A percentile compares a stretch with the other conserved stretches of the same genome.
These are phyloP conservation scores for Orussus abietinus DNA, from an alignment of 1,140 invertebrate species.

Conservation along the genomic window DNA sequence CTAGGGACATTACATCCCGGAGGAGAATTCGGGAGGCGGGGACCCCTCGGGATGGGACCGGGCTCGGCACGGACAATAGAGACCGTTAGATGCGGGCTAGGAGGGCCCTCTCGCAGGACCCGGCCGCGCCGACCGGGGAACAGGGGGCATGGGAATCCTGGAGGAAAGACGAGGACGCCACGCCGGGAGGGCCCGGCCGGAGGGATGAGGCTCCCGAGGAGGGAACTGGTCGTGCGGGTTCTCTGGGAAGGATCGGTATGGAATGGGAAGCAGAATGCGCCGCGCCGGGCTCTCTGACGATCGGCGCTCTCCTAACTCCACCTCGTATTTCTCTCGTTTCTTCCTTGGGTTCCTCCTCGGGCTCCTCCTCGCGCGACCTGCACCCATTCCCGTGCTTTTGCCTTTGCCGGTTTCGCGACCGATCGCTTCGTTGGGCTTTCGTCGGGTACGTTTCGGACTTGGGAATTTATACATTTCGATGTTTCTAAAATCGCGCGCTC, in stretches of 20 bases:
- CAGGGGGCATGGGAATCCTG: constrained; percentile 7
- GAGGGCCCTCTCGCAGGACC: no score
- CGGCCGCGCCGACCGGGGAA: no score
- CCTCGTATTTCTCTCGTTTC: constrained; percentile 1
- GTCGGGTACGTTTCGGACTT: no score
- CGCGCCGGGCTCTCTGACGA: constrained; percentile 1
- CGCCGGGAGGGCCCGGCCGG: constrained; percentile 4
- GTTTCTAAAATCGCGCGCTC: no score
- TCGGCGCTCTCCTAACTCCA: not conserved
- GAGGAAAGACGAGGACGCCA: constrained; percentile 6
- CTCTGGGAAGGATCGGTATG: not conserved
- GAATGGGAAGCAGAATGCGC: constrained; percentile 1
- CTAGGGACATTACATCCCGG: no score
- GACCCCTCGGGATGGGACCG: no score
- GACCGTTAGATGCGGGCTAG: constrained; percentile 18
- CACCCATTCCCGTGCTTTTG: no score
- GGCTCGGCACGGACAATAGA: constrained; percentile 16
- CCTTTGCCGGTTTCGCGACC: no score
- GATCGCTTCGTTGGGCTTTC: no score
- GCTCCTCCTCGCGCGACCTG: not conserved
- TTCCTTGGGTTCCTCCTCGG: not conserved
- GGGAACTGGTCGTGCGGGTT: constrained; percentile 5
- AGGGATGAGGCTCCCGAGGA: not conserved
- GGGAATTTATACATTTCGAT: no score
- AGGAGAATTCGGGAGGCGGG: no score